Evolutionary conservation across 2,113 vertebrate species (phyloP).

Genomic region (Syrrhaptes paradoxus): DNA sequence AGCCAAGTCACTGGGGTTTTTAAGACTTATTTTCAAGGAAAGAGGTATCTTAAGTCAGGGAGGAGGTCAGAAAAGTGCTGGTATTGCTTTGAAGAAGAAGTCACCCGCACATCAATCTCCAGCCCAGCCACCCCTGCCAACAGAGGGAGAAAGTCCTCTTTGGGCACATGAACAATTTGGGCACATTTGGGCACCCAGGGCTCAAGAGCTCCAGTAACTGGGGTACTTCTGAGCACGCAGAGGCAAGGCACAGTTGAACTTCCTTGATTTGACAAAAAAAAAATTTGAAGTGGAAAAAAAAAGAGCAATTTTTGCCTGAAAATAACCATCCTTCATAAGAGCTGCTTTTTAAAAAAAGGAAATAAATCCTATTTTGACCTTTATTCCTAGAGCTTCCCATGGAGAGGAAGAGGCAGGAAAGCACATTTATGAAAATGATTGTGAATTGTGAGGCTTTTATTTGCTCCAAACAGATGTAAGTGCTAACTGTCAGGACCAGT

Average conservation of each 20-base stretch:
- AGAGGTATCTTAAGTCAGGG: neutral
- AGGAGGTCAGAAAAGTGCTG: accelerated
- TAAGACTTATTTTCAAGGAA: neutral
- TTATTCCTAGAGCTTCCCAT: neutral
- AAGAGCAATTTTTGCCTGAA: neutral
- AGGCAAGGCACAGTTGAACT: neutral
- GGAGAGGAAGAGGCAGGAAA: neutral
- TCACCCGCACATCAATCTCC: neutral
- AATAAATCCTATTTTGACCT: neutral
- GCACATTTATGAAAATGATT: neutral
- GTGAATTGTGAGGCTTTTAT: neutral
- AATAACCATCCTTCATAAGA: neutral
- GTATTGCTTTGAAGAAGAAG: neutral
- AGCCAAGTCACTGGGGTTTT: neutral
- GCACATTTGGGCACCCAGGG: neutral
- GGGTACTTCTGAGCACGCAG: neutral
- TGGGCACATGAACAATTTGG: accelerated
- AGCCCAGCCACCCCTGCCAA: neutral
- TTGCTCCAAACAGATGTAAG: conserved; percentile 12
- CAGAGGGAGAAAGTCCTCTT: accelerated
- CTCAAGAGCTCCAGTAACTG: neutral
- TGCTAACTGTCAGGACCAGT: conserved; percentile 9
- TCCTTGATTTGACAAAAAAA: neutral
- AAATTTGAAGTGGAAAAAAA: neutral
- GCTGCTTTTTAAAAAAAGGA: neutral